phyloP scores from a whole-genome alignment of 1,140 invertebrate species.

The Drosophila pectinifera region DNA sequence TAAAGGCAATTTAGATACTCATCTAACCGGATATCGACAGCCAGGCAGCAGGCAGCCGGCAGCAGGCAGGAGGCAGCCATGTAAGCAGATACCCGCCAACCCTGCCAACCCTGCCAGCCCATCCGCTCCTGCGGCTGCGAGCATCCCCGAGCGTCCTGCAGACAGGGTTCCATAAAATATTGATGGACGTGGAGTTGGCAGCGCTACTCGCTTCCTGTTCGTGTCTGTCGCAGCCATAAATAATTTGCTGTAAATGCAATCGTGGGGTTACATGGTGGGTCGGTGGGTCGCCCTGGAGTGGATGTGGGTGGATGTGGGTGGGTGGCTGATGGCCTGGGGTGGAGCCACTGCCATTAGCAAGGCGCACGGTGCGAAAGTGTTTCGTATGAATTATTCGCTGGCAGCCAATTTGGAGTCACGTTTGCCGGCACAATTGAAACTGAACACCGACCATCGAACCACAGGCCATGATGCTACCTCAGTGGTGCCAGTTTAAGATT shows the following conservation, averaged over 20 bases:
- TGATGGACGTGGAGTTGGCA: constrained; percentile 82
- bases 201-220: constrained; percentile 79
- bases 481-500: constrained; percentile 34
- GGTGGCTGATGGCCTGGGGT: constrained; percentile 4
- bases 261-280: constrained; percentile 67
- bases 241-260: constrained; percentile 84
- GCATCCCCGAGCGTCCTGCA: constrained; percentile 56
- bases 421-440: constrained; percentile 82
- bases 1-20: constrained; percentile 84
- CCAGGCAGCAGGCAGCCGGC: constrained; percentile 51
- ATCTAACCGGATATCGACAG: constrained; percentile 83
- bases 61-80: constrained; percentile 34
- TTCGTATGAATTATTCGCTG: constrained; percentile 81
- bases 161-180: constrained; percentile 84
- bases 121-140: constrained; percentile 43
- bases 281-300: background rate
- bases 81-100: constrained; percentile 71
- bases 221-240: constrained; percentile 83
- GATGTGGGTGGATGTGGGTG: background rate
- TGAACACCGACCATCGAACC: constrained; percentile 56
- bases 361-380: constrained; percentile 78
- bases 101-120: too few species aligned
- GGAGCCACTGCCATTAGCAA: constrained; percentile 74
- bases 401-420: constrained; percentile 80
- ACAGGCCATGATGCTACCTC: constrained; percentile 14